These are phyloP conservation scores for Glaucomys volans DNA, from an alignment of 2,113 vertebrate species.

Conservation along the genomic window DNA sequence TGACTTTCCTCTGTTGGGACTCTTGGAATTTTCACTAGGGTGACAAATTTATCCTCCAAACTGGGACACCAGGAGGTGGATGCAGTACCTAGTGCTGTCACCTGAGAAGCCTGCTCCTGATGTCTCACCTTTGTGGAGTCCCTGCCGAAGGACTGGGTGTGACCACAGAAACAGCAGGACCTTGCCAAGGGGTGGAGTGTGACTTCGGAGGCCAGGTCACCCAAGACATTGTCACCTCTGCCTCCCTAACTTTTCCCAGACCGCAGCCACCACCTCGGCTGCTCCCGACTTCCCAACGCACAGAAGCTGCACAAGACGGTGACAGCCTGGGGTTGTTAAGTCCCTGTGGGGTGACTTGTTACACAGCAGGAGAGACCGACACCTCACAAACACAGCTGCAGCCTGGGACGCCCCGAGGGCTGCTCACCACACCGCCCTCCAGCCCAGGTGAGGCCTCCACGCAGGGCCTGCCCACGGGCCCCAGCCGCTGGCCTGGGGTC, in stretches of 20 bases:
- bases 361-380: fast-evolving
- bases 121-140: background rate
- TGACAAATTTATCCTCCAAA: background rate
- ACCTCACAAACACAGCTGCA: fast-evolving
- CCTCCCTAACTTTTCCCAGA: background rate
- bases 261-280: background rate
- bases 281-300: background rate
- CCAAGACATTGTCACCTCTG: background rate
- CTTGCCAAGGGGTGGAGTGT: background rate
- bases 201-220: background rate
- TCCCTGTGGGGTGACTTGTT: background rate
- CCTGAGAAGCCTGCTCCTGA: background rate
- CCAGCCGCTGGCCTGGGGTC: too few relatives aligned
- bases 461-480: background rate
- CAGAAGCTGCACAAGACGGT: fast-evolving
- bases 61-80: background rate
- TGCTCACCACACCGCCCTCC: background rate
- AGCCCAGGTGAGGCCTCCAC: background rate
- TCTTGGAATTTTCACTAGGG: background rate
- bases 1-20: background rate
- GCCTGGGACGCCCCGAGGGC: background rate
- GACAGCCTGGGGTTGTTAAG: fast-evolving
- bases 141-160: background rate
- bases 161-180: background rate
- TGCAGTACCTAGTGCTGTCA: background rate